Evolutionary conservation across 1,140 invertebrate species (phyloP).

Genomic region (Pteromalus puparum): DNA sequence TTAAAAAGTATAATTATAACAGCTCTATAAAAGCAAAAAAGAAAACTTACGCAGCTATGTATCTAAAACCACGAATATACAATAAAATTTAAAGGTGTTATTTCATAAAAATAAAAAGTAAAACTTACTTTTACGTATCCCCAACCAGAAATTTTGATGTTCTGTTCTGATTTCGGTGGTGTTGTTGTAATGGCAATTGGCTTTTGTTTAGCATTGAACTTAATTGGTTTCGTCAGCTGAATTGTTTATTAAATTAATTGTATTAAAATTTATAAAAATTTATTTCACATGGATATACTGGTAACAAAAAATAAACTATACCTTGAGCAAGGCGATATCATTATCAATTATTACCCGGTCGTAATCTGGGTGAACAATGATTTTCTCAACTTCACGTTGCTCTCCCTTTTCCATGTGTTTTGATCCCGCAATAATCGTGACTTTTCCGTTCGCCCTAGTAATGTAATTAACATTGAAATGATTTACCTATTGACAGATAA

Average conservation of each 20-base stretch:
- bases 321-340: slow-evolving; percentile 42
- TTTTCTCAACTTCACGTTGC: background rate
- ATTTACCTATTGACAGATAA: too few species aligned
- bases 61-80: background rate
- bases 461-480: too few species aligned
- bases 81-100: too few species aligned
- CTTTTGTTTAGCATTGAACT: slow-evolving; percentile 4
- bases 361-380: background rate
- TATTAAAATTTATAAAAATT: background rate
- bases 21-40: background rate
- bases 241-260: background rate
- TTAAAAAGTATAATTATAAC: background rate
- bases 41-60: background rate
- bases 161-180: background rate
- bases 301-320: background rate
- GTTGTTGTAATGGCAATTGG: slow-evolving; percentile 2
- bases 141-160: slow-evolving; percentile 19
- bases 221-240: slow-evolving; percentile 7
- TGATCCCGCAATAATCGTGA: background rate
- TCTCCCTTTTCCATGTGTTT: background rate
- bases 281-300: background rate
- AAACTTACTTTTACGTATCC: background rate
- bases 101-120: background rate
- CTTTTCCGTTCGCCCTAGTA: too few species aligned
- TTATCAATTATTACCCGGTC: background rate